Percentiles rank a stretch among this genome's conserved stretches.
Evolutionary conservation across 2,113 vertebrate genomes (phyloP).

Genomic region (Podarcis raffonei): DNA sequence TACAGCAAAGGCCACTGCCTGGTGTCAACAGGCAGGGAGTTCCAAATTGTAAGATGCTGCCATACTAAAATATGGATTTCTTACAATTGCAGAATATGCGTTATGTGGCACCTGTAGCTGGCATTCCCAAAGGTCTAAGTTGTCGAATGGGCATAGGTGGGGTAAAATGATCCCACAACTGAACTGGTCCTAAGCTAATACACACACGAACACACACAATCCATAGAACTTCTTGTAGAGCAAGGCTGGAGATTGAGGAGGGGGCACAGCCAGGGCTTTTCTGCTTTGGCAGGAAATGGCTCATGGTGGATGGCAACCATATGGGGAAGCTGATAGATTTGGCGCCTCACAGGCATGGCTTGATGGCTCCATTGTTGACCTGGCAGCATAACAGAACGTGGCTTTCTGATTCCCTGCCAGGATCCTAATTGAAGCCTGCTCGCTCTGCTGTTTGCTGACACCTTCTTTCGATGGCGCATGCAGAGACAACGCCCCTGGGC

Average conservation of each 20-base stretch:
- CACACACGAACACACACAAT: neutral
- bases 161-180: no score
- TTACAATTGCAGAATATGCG: no score
- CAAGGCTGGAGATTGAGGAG: neutral
- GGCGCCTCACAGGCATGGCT: conserved; percentile 67
- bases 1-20: no score
- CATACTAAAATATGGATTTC: no score
- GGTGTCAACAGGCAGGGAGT: no score
- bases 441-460: conserved; percentile 33
- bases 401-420: conserved; percentile 65
- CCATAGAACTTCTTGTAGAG: neutral
- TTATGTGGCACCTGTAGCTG: no score
- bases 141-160: no score
- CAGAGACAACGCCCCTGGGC: neutral
- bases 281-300: conserved; percentile 69
- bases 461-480: conserved; percentile 50
- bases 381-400: conserved; percentile 65
- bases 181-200: no score
- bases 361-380: conserved; percentile 72
- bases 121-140: no score
- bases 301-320: conserved; percentile 68
- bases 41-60: no score
- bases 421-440: conserved; percentile 49
- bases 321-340: conserved; percentile 71
- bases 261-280: conserved; percentile 38